phyloP scores from a whole-genome alignment of 2,888 invertebrate species.

The Epiblema foenella region DNA sequence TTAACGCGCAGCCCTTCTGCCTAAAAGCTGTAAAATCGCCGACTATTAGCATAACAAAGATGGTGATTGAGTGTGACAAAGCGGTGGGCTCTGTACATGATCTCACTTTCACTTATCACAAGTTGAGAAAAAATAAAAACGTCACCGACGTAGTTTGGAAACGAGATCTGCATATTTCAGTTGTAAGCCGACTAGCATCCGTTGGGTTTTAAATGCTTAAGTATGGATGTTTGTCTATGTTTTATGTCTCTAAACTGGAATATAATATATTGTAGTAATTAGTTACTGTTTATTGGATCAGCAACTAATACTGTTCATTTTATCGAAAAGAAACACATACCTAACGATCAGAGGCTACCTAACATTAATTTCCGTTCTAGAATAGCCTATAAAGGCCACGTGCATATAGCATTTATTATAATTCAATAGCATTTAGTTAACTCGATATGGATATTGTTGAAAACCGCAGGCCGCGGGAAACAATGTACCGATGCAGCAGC shows the following conservation, averaged over 20 bases:
- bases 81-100: slow-evolving; percentile 60
- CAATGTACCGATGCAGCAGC: slow-evolving; percentile 70
- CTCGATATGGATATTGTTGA: slow-evolving; percentile 69
- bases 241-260: not conserved
- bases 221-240: not conserved
- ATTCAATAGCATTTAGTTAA: slow-evolving; percentile 65
- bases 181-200: slow-evolving; percentile 7
- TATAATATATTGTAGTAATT: not conserved
- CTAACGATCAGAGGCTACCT: not conserved
- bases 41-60: slow-evolving; percentile 81
- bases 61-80: slow-evolving; percentile 74
- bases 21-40: slow-evolving; percentile 77
- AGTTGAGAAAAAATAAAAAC: slow-evolving; percentile 57
- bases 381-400: slow-evolving; percentile 13
- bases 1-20: slow-evolving; percentile 68
- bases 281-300: not conserved
- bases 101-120: slow-evolving; percentile 77
- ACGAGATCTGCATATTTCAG: slow-evolving; percentile 29
- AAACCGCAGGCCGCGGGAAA: slow-evolving; percentile 73
- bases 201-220: not conserved
- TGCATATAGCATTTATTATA: slow-evolving; percentile 52
- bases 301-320: not conserved
- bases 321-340: not conserved
- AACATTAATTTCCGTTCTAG: slow-evolving; percentile 15
- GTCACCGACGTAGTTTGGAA: slow-evolving; percentile 43